phyloP scores from a whole-genome alignment of 2,888 invertebrate genomes.

The Fragum whitleyi region DNA sequence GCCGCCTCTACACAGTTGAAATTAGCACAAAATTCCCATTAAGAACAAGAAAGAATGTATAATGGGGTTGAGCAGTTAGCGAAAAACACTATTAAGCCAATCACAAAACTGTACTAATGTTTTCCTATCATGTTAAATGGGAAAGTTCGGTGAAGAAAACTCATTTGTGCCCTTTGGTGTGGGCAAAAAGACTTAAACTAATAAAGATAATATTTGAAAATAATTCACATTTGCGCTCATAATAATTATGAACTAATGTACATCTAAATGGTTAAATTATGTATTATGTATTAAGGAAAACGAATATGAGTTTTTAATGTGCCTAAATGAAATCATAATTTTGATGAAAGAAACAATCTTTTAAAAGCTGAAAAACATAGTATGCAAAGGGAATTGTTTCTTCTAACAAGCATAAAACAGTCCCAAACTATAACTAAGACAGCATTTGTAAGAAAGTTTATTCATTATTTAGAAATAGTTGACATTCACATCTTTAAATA shows the following conservation, averaged over 20 bases:
- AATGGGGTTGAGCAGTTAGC: conserved; percentile 41
- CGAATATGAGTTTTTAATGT: conserved; percentile 11
- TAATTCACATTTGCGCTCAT: neutral
- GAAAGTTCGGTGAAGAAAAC: conserved; percentile 50
- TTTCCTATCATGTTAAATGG: conserved; percentile 60
- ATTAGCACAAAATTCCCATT: conserved; percentile 64
- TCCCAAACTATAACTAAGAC: too few relatives aligned
- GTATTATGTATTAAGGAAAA: neutral
- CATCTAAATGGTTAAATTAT: conserved; percentile 21
- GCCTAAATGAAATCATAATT: neutral
- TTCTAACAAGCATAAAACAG: too few relatives aligned
- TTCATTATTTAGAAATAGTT: too few relatives aligned
- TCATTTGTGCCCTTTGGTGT: conserved; percentile 26
- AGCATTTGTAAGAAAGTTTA: too few relatives aligned
- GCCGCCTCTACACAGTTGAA: conserved; percentile 35
- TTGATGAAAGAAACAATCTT: neutral
- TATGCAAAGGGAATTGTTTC: too few relatives aligned
- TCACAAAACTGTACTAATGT: conserved; percentile 57
- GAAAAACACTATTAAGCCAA: conserved; percentile 47
- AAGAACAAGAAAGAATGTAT: conserved; percentile 49
- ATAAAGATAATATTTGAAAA: neutral
- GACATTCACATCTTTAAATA: too few relatives aligned
- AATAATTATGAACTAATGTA: conserved; percentile 19
- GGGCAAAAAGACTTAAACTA: conserved; percentile 18
- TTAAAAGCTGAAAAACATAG: too few relatives aligned